Conservation (phyloP, 1,140 invertebrate species). For the Paramacrobiotus metropolitanus region DNA sequence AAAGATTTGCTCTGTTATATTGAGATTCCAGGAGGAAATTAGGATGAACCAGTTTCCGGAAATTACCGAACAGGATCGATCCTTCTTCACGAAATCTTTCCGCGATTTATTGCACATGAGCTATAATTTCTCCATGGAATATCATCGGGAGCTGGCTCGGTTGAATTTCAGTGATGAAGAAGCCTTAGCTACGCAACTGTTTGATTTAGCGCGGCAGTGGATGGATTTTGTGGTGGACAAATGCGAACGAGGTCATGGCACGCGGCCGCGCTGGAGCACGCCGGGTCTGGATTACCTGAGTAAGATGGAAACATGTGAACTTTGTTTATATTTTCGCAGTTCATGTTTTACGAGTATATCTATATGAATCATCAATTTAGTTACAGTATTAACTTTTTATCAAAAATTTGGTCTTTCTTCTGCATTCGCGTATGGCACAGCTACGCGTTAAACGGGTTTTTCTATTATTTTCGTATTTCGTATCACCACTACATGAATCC, state of each 20-base stretch:
- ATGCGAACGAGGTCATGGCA: conserved; percentile 53
- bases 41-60: conserved; percentile 22
- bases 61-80: conserved; percentile 31
- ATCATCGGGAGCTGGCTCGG: conserved; percentile 50
- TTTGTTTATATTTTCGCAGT: too few species aligned
- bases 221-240: conserved; percentile 56
- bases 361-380: too few species aligned
- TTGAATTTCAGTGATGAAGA: conserved; percentile 19
- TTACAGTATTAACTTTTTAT: too few species aligned
- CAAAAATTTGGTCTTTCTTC: too few species aligned
- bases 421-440: too few species aligned
- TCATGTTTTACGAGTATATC: too few species aligned
- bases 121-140: conserved; percentile 42
- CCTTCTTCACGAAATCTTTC: conserved; percentile 32
- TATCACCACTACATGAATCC: too few species aligned
- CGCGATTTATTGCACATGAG: conserved; percentile 59
- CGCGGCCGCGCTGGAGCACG: conserved; percentile 18
- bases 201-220: conserved; percentile 56
- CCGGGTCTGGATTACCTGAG: conserved; percentile 55
- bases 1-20: conserved; percentile 34
- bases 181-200: conserved; percentile 26
- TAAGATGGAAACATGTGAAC: too few species aligned
- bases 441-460: too few species aligned
- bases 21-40: conserved; percentile 35
- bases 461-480: too few species aligned